Base-by-base conservation (phyloP, 2,888 invertebrate genomes). In the Linyphia triangularis region DNA sequence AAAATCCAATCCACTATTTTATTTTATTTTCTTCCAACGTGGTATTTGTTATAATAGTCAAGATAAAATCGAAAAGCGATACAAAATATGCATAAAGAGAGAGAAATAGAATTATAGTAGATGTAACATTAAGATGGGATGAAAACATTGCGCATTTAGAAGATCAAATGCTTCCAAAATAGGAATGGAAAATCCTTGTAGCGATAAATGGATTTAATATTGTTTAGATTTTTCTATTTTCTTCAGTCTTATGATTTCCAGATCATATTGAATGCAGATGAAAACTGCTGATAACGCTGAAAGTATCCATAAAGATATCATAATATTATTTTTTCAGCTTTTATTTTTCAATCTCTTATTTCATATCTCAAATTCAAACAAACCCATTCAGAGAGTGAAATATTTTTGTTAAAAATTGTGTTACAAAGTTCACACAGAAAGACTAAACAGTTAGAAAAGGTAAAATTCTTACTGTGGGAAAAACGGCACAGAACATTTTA, bases 381-480 rank as follows among this genome's bases (percentile, higher is more conserved):
- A 73, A 57, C 73, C 57, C 0, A 19, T 73, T 73, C 30, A 37
- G 61, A 67, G 30, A 37, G 33, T 77, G 37, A 30, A 30, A 67
- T 30, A 33, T 30, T 63, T 61, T 51, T 30, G 59, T 33, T 77
- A 59, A 1, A 22, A 59, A 33, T 75, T 51, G 13, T 75, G 59
- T 61, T 75, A 33, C 43, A 43, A 43, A 43, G 16, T 43, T 43
- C 16, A 43, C 16, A 33, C 9, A 33, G 43, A 43, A 43, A 43
- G 16, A 16, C 43, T 7, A 16, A 43, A 43, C 3, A 43, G 43
- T 43, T 43, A 43, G 43, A 10, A 43, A 43, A 10, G 16, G 43
- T 43, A 2, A 43, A 3, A 43, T 43, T 43, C n/a, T 43, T 43
- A 9, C 33, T 43, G 43, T 43, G 43, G n/a, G n/a, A n/a, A n/a